A percentile compares a stretch with the other conserved stretches of the same genome.
phyloP scores from a whole-genome alignment of 1,140 invertebrate species.

The Zaprionus vittiger region DNA sequence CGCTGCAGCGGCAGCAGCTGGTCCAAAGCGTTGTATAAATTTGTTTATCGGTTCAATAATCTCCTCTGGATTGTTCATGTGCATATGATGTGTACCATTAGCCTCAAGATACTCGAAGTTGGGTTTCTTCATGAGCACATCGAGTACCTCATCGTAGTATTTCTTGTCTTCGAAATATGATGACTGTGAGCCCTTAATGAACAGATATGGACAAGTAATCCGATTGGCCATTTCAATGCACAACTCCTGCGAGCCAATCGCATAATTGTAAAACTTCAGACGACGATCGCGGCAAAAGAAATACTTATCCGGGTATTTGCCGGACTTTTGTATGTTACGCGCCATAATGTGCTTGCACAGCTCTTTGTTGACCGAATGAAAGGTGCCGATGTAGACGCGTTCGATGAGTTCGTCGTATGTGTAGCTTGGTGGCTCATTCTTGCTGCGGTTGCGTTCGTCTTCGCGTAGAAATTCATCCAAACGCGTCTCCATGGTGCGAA shows the following conservation, averaged over 20 bases:
- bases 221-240: constrained; percentile 85
- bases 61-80: constrained; percentile 88
- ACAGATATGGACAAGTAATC: constrained; percentile 86
- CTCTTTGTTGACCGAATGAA: constrained; percentile 86
- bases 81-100: constrained; percentile 90
- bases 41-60: constrained; percentile 86
- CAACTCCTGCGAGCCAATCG: constrained; percentile 85
- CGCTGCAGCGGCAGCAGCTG: constrained; percentile 56
- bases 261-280: constrained; percentile 85
- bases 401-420: constrained; percentile 86
- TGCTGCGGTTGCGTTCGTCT: constrained; percentile 84
- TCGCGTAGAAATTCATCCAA: constrained; percentile 85
- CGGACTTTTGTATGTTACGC: constrained; percentile 86
- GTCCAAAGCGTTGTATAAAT: constrained; percentile 86
- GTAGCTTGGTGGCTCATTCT: constrained; percentile 87
- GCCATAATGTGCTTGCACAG: constrained; percentile 86
- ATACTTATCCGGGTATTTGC: constrained; percentile 86
- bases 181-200: constrained; percentile 86
- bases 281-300: constrained; percentile 87
- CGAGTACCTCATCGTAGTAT: constrained; percentile 86
- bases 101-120: constrained; percentile 88
- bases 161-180: constrained; percentile 86
- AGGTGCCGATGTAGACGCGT: constrained; percentile 85
- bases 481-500: constrained; percentile 73
- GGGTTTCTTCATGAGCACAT: constrained; percentile 85